phyloP scores from a whole-genome alignment of 2,113 vertebrate genomes.

The Orcinus orca region DNA sequence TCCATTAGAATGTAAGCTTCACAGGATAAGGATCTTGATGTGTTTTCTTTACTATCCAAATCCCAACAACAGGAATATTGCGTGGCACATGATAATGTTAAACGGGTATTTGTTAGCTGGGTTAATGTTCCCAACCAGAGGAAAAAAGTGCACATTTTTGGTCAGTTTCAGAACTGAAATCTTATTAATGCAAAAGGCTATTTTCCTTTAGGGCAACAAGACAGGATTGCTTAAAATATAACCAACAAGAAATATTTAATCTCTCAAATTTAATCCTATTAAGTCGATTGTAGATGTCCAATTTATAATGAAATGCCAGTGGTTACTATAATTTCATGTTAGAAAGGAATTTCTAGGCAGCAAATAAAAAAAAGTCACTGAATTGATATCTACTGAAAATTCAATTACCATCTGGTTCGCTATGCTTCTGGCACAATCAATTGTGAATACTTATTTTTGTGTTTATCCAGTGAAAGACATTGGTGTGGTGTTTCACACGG shows the following conservation, averaged over 20 bases:
- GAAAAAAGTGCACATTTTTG: neutral
- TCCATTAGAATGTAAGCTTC: neutral
- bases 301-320: conserved; percentile 26
- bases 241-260: neutral
- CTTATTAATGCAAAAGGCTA: neutral
- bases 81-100: neutral
- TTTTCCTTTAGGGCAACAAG: neutral
- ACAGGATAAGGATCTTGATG: neutral
- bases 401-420: neutral
- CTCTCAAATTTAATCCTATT: neutral
- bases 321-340: conserved; percentile 28
- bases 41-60: neutral
- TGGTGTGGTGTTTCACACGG: neutral
- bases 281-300: neutral
- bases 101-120: neutral
- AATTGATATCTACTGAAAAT: conserved; percentile 14
- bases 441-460: conserved; percentile 27
- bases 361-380: conserved; percentile 9
- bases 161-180: neutral
- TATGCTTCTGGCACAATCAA: neutral
- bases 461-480: neutral
- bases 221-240: neutral
- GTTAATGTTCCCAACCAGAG: neutral
- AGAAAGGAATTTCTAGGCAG: neutral
- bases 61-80: neutral